A percentile compares a stretch with the other conserved stretches of the same genome.
Conservation (phyloP, 2,113 vertebrate genomes). For the Tenrec ecaudatus region DNA sequence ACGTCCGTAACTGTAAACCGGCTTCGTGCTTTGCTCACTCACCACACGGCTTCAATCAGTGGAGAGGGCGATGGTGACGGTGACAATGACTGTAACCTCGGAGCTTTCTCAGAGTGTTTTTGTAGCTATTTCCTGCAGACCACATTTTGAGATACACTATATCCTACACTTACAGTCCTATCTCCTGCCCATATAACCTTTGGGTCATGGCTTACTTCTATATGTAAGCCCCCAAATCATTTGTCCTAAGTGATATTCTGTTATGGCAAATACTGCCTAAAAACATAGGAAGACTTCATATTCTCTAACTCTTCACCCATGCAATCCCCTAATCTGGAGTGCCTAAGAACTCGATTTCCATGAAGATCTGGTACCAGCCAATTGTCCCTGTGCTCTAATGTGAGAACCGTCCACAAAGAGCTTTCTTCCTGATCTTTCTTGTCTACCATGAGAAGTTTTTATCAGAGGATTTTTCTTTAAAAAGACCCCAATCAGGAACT, state of each 20-base stretch:
- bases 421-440: not conserved
- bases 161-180: not conserved
- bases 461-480: not conserved
- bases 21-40: not conserved
- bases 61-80: not conserved
- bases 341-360: not conserved
- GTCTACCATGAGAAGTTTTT: not conserved
- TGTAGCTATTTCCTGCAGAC: not conserved
- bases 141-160: not conserved
- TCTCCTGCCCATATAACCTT: not conserved
- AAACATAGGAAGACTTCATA: slow-evolving; percentile 15
- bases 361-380: not conserved
- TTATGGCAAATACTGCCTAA: not conserved
- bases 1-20: not conserved
- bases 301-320: not conserved
- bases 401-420: not conserved
- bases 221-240: not conserved
- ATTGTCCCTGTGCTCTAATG: not conserved
- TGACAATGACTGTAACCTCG: not conserved
- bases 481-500: not conserved
- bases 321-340: not conserved
- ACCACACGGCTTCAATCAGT: not conserved
- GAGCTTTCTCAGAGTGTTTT: not conserved
- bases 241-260: slow-evolving; percentile 39
- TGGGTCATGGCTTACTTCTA: not conserved